Conservation (phyloP, 2,113 vertebrate species). For the Grus americana region DNA sequence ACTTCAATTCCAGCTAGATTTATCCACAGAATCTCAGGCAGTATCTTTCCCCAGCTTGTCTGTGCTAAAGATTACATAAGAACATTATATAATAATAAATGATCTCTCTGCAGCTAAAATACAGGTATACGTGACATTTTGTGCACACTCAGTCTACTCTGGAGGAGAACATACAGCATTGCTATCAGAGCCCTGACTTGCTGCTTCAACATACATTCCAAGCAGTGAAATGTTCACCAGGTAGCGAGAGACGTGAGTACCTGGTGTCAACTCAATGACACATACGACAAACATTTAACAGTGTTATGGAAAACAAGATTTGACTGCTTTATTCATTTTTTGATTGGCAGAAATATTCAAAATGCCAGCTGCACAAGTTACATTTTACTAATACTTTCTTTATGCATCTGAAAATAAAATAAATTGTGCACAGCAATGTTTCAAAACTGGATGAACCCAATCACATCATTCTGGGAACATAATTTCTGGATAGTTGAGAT, state of each 20-base stretch:
- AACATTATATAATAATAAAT: neutral
- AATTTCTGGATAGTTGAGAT: slow-evolving; percentile 1
- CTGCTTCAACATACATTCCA: neutral
- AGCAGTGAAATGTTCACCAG: neutral
- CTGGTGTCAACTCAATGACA: neutral
- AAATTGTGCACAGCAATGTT: neutral
- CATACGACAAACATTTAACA: neutral
- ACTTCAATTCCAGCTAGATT: neutral
- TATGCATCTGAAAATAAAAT: neutral
- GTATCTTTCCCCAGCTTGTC: neutral
- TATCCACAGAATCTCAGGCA: neutral
- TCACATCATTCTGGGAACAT: neutral
- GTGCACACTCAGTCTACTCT: neutral
- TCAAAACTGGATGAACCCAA: neutral
- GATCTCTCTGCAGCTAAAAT: neutral
- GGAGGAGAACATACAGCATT: neutral
- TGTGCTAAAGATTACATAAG: neutral
- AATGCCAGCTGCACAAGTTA: neutral
- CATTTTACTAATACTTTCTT: neutral
- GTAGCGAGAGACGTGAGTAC: neutral
- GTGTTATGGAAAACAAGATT: neutral
- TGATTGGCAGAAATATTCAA: neutral
- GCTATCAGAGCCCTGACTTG: neutral
- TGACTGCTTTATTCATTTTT: slow-evolving; percentile 13
- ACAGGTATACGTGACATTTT: neutral